Evolutionary conservation across 1,140 invertebrate genomes (phyloP).

Genomic region (Brachionus paranguensis): DNA sequence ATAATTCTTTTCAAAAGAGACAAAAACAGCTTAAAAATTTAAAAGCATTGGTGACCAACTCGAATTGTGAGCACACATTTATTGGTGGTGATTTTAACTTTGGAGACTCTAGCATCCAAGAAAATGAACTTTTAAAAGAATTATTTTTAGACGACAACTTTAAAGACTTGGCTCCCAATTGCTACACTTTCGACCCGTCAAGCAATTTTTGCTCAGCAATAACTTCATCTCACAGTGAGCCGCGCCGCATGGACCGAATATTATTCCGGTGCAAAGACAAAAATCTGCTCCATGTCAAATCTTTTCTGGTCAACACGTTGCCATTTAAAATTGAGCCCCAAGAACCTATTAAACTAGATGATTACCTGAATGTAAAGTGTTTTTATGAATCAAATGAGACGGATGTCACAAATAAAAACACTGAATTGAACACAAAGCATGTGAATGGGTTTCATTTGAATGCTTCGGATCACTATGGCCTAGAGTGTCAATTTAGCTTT

Average conservation of each 20-base stretch:
- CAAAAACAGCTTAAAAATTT: not conserved
- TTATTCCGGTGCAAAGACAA: not conserved
- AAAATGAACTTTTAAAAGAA: not conserved
- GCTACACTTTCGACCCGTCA: conserved; percentile 7
- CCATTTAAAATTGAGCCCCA: not conserved
- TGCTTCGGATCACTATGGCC: conserved; percentile 34
- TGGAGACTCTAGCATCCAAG: not conserved
- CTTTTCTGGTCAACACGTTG: not conserved
- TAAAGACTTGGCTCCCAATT: not conserved
- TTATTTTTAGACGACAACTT: not conserved
- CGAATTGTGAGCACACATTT: not conserved
- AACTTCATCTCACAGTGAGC: not conserved
- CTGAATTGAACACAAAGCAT: not conserved
- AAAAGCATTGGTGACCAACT: not conserved
- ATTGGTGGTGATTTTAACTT: conserved; percentile 38
- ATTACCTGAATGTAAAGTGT: not conserved
- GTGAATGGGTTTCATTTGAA: not conserved
- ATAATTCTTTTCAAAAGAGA: not conserved
- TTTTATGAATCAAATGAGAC: not conserved
- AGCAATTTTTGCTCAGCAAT: conserved; percentile 8
- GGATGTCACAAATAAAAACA: not conserved
- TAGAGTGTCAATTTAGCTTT: conserved; percentile 5
- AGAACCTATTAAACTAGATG: not conserved
- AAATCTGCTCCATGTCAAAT: not conserved
- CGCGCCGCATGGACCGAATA: not conserved